phyloP scores from a whole-genome alignment of 2,888 invertebrate genomes.

The Dynastes tityus region DNA sequence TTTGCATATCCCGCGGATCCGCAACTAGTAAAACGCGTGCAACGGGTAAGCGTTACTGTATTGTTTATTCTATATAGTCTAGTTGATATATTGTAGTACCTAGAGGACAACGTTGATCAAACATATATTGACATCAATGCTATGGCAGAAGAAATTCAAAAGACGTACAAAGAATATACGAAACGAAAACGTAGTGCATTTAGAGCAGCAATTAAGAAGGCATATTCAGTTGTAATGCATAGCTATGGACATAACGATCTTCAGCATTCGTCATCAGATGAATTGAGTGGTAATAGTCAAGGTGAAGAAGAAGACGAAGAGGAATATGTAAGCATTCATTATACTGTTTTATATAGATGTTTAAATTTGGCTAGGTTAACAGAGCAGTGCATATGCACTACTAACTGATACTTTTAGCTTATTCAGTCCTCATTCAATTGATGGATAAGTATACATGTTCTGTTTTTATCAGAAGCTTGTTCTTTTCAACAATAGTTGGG shows the following conservation, averaged over 20 bases:
- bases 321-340: conserved; percentile 32
- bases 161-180: conserved; percentile 83
- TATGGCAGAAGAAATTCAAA: conserved; percentile 87
- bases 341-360: conserved; percentile 17
- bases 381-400: too few relatives aligned
- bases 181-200: conserved; percentile 88
- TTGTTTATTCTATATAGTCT: neutral
- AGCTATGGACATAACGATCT: conserved; percentile 78
- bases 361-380: too few relatives aligned
- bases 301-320: conserved; percentile 64
- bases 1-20: conserved; percentile 69
- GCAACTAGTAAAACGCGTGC: conserved; percentile 71
- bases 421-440: too few relatives aligned
- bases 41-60: conserved; percentile 68
- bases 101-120: conserved; percentile 86
- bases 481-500: too few relatives aligned
- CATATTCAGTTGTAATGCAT: conserved; percentile 82
- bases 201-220: conserved; percentile 83
- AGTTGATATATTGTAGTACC: conserved; percentile 73
- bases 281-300: conserved; percentile 74
- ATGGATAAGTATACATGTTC: too few relatives aligned
- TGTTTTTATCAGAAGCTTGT: too few relatives aligned
- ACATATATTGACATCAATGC: conserved; percentile 87
- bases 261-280: conserved; percentile 73
- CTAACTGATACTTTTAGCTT: too few relatives aligned